Base-by-base conservation (phyloP, 2,888 invertebrate genomes). In the Encarsia formosa region DNA sequence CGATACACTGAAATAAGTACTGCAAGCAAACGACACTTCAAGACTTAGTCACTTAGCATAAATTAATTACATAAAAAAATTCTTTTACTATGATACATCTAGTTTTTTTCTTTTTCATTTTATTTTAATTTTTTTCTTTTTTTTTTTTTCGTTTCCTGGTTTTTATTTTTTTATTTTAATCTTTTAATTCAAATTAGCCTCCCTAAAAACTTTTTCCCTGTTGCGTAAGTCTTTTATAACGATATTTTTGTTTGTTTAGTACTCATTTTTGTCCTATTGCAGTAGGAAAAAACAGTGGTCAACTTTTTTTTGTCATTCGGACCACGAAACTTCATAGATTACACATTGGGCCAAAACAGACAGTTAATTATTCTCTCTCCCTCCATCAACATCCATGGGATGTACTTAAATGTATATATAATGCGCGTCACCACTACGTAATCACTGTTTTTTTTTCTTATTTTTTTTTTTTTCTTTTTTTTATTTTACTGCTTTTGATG, bases 51-150 rank as follows among this genome's bases (percentile, higher is more conserved):
- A 58, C 51, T 68, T 66, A 66, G 61, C 63, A 71, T 70, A 70
- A 71, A 71, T 70, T 71, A 71, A 71, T 71, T 69, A 70, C 68
- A 70, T 69, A 65, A 69, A 70, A 65, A 66, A 70, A 70, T 65
- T 68, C 55, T 64, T 68, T 69, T 69, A 66, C 69, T 70, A 71
- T 71, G 67, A 68, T 70, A 71, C 70, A 71, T 64, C 66, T 69
- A 71, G 63, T 62, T 63, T 65, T 63, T 65, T 61, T n/a, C n/a
- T n/a, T n/a, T n/a, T n/a, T n/a, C n/a, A n/a, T 34, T n/a, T 6
- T 6, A 6, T 6, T 15, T 15, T 6, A 6, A 8, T 34, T 34
- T 34, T 34, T 3, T 16, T n/a, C n/a, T n/a, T n/a, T n/a, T n/a
- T n/a, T n/a, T n/a, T n/a, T n/a, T n/a, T n/a, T n/a, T n/a, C n/a